Percentiles rank a stretch among this genome's conserved stretches.
These are phyloP conservation scores for Fregata magnificens DNA, from an alignment of 2,113 vertebrate genomes.

Conservation along the genomic window DNA sequence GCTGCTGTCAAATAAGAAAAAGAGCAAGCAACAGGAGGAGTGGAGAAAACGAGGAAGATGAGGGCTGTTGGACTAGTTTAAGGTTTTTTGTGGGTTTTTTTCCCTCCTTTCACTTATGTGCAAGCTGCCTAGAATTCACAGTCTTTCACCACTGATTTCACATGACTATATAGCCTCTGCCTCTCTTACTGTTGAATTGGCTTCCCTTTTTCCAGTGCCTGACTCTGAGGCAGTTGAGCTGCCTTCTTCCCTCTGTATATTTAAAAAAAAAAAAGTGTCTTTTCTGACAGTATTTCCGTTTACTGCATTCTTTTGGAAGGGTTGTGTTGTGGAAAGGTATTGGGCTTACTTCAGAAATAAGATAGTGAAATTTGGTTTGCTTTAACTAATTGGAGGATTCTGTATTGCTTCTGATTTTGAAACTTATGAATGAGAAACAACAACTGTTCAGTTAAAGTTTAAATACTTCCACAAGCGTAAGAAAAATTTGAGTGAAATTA, in stretches of 20 bases:
- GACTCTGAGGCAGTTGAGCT: background rate
- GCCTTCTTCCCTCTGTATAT: background rate
- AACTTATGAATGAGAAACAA: background rate
- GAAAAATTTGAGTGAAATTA: background rate
- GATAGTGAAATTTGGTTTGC: background rate
- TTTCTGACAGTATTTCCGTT: background rate
- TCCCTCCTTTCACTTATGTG: background rate
- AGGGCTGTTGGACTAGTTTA: background rate
- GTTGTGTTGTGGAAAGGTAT: background rate
- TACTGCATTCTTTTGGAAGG: background rate
- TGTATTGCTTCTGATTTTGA: background rate
- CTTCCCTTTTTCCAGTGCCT: background rate
- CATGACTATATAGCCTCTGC: fast-evolving
- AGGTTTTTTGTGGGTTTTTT: background rate
- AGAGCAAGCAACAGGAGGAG: background rate
- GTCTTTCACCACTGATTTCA: background rate
- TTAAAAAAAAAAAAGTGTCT: background rate
- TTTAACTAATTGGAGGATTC: background rate
- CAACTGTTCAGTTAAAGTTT: background rate
- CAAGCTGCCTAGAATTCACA: background rate
- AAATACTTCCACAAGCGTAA: background rate
- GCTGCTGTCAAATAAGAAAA: background rate
- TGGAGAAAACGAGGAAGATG: background rate
- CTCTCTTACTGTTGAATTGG: background rate
- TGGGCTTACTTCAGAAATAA: background rate